Conservation (phyloP, 2,113 vertebrate genomes). For the Hemicordylus capensis region DNA sequence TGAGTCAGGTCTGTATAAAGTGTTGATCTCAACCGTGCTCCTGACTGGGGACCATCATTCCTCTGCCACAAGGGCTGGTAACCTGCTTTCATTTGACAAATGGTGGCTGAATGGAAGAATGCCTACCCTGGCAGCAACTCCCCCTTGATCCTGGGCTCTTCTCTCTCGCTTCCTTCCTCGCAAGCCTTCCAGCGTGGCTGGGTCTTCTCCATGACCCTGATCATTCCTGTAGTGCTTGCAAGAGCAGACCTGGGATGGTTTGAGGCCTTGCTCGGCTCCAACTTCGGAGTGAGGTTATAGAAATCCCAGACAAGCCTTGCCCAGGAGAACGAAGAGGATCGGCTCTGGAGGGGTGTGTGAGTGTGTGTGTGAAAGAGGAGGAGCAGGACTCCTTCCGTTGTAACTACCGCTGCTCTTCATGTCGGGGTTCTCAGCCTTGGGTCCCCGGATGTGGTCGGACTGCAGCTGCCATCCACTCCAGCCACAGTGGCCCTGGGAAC, state of each 20-base stretch:
- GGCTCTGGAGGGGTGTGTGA: not conserved
- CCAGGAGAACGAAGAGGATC: not conserved
- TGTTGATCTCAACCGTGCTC: no score
- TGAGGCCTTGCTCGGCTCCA: constrained; percentile 73
- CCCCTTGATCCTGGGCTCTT: not conserved
- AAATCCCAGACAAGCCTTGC: constrained; percentile 49
- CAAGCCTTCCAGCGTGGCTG: constrained; percentile 69
- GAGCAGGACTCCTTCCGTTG: not conserved
- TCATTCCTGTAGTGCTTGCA: constrained; percentile 78
- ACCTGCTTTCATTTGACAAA: not conserved
- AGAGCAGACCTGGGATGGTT: constrained; percentile 75
- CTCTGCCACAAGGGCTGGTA: not conserved
- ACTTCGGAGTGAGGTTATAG: constrained; percentile 68
- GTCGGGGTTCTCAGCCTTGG: no score
- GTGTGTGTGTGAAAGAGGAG: no score
- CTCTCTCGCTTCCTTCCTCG: not conserved
- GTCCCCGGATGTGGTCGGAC: no score
- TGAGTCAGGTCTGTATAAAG: no score
- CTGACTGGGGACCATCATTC: not conserved
- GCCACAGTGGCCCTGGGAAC: no score
- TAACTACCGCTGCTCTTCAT: not conserved
- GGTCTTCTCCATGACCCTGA: constrained; percentile 60
- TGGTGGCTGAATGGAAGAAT: not conserved
- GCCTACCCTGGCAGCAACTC: not conserved
- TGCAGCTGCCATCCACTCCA: no score